Evolutionary conservation across 2,797 vertebrate genomes (phyloP), one percentile per base, ranked within the genome.

Genomic region (Apogon hyalosoma): DNA sequence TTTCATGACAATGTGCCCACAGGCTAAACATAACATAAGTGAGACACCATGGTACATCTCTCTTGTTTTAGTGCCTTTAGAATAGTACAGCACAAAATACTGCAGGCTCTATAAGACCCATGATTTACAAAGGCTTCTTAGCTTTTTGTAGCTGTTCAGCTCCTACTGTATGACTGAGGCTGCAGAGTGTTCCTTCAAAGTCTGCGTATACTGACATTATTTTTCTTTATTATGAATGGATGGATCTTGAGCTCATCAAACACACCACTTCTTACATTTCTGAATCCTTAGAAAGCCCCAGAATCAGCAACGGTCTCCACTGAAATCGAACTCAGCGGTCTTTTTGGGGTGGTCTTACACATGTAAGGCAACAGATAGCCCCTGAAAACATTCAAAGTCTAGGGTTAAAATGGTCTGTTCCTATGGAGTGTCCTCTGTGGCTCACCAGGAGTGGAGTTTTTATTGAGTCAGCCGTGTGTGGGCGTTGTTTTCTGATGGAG

Each of bases 1-100:
- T 82, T 75, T 79, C 77, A 60, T 85, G 79, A 88, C 79, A 75
- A 84, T 75, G 76, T 87, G 82, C 81, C 81, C 81, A 82, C 81
- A 86, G 78, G 86, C 75, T 75, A 74, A 82, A 84, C 73, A 79
- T 57, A 84, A 79, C 80, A 71, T 71, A 79, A 62, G 68, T 82
- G 81, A 84, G 67, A 85, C 63, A 40, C 62, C 78, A 64, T 55
- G 71, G 74, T 77, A 70, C 21, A 24, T 76, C 59, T 61, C 61
- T 76, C 63, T 65, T 54, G 62, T 73, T 64, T 70, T 75, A 55
- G 76, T 46, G 69, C 66, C 77, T 75, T 79, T 75, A 62, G 49
- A 55, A 77, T 77, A 57, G 54, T 58, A 61, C 12, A 67, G 69
- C 72, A 84, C 53, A 70, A 74, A 82, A 67, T 61, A 64, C 58